Evolutionary conservation across 30 jellyfish, hydroid and myxozoan genomes (phyloP).

Genomic region (Catostylus mosaicus): DNA sequence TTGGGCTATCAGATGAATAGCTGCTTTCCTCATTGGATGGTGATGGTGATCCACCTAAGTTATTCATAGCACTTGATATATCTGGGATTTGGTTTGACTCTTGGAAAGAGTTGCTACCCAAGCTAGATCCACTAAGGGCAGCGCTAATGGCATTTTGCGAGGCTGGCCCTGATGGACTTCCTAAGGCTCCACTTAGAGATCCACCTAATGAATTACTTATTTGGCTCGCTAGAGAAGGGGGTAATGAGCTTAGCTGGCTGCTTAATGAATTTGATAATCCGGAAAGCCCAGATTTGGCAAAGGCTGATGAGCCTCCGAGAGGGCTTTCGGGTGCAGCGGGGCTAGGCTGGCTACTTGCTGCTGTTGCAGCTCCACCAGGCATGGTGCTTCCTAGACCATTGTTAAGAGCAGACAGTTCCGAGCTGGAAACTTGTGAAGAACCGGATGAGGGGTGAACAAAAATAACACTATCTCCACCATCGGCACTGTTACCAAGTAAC

Average conservation of each 20-base stretch:
- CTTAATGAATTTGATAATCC: constrained; percentile 54
- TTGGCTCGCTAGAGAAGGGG: constrained; percentile 57
- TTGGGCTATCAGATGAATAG: constrained; percentile 87
- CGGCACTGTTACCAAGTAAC: constrained; percentile 77
- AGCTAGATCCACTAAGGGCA: constrained; percentile 32
- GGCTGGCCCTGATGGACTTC: constrained; percentile 37
- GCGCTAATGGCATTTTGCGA: constrained; percentile 28
- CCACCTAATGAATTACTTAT: constrained; percentile 52
- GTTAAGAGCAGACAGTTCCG: constrained; percentile 42
- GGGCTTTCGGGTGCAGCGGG: constrained; percentile 51
- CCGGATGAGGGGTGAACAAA: constrained; percentile 94
- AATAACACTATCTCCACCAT: constrained; percentile 95
- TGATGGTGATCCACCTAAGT: constrained; percentile 55
- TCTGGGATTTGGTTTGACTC: constrained; percentile 61
- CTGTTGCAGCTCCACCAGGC: constrained; percentile 32
- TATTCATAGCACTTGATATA: constrained; percentile 38
- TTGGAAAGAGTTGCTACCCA: constrained; percentile 39
- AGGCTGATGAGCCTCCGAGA: constrained; percentile 60
- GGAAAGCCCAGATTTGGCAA: constrained; percentile 91
- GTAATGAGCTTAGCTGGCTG: constrained; percentile 40
- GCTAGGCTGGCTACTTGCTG: constrained; percentile 8
- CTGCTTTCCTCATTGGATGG: constrained; percentile 74
- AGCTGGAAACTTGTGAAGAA: constrained; percentile 72
- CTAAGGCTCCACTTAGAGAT: constrained; percentile 40
- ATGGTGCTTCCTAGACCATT: constrained; percentile 55